These are phyloP conservation scores for Colaptes auratus DNA, from an alignment of 2,113 vertebrate species.

Conservation along the genomic window DNA sequence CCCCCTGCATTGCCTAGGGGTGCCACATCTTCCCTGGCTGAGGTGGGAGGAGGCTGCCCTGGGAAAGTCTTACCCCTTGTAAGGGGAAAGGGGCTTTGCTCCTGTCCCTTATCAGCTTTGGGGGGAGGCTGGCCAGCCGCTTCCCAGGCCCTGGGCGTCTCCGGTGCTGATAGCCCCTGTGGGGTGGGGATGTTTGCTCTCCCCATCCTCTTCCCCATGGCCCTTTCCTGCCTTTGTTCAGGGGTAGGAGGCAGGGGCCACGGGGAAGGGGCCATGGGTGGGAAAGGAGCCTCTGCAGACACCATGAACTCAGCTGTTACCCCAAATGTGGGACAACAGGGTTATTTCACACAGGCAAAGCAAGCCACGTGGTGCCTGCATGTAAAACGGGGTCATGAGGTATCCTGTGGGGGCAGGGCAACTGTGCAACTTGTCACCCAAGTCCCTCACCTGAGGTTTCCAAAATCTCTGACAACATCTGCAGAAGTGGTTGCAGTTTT, in stretches of 20 bases:
- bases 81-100: background rate
- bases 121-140: background rate
- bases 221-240: conserved; percentile 70
- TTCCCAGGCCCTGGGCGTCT: conserved; percentile 27
- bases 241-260: background rate
- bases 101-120: background rate
- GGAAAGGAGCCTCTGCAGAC: background rate
- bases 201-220: conserved; percentile 31
- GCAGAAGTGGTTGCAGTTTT: background rate
- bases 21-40: background rate
- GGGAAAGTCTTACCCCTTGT: background rate
- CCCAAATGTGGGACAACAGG: background rate
- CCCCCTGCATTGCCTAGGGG: rapidly evolving
- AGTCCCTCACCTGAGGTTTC: background rate
- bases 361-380: rapidly evolving
- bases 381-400: rapidly evolving
- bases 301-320: background rate
- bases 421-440: rapidly evolving
- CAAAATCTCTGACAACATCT: background rate
- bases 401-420: background rate
- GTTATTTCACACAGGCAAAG: background rate
- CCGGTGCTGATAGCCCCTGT: background rate
- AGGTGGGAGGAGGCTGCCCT: background rate
- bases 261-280: background rate
- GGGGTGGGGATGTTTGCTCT: conserved; percentile 48